phyloP scores from a whole-genome alignment of 2,888 invertebrate genomes.

The Timandra comae region DNA sequence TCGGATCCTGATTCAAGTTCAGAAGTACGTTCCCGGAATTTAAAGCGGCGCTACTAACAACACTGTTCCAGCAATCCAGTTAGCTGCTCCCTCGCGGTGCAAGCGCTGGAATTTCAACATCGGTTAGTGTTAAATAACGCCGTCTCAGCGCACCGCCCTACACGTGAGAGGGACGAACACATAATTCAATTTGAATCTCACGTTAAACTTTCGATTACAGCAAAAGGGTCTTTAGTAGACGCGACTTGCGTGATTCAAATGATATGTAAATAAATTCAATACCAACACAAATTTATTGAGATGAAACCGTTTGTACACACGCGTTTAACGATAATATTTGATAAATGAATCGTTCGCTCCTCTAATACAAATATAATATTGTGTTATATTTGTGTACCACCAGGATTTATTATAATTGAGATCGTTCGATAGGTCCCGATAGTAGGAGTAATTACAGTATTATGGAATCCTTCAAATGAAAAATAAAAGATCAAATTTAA shows the following conservation, averaged over 20 bases:
- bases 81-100: constrained; percentile 31
- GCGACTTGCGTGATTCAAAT: constrained; percentile 34
- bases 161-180: constrained; percentile 15
- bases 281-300: constrained; percentile 27
- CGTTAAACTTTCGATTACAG: constrained; percentile 22
- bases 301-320: constrained; percentile 31
- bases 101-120: constrained; percentile 30
- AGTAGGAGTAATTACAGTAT: constrained; percentile 12
- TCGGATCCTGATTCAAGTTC: constrained; percentile 7
- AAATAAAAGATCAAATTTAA: constrained; percentile 10
- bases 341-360: constrained; percentile 10
- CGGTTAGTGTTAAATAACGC: constrained; percentile 30
- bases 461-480: constrained; percentile 13
- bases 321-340: constrained; percentile 20
- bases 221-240: constrained; percentile 25
- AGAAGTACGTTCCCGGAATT: constrained; percentile 3
- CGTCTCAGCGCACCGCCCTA: constrained; percentile 21
- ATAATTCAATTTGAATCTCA: constrained; percentile 18
- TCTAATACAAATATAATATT: constrained; percentile 4
- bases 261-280: constrained; percentile 37
- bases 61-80: constrained; percentile 35
- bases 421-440: constrained; percentile 11
- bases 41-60: constrained; percentile 1
- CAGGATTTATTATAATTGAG: constrained; percentile 8
- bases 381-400: constrained; percentile 6